Percentiles rank a stretch among this genome's conserved stretches.
These are phyloP conservation scores for Apteryx mantelli DNA, from an alignment of 2,113 vertebrate genomes.

Conservation along the genomic window DNA sequence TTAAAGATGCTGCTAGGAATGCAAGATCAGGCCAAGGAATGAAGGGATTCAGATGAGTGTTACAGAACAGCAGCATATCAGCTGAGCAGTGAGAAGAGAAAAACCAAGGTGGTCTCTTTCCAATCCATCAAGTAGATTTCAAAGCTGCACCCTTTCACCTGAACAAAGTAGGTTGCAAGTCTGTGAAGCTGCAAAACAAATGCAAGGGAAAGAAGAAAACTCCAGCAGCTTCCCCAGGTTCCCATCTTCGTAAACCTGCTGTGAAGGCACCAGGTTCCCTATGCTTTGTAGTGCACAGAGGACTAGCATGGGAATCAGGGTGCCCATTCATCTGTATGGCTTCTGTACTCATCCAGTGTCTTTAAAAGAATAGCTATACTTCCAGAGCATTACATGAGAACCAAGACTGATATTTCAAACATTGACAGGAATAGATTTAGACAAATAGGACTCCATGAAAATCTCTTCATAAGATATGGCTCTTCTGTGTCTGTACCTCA, in stretches of 20 bases:
- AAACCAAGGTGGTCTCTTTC: not conserved
- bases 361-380: not conserved
- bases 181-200: not conserved
- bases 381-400: not conserved
- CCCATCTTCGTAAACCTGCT: not conserved
- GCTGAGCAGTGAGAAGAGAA: not conserved
- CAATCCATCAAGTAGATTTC: not conserved
- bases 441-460: not conserved
- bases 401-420: not conserved
- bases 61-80: not conserved
- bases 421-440: not conserved
- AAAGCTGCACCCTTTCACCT: not conserved
- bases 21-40: not conserved
- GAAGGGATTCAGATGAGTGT: not conserved
- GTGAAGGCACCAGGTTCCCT: not conserved
- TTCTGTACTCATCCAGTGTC: not conserved
- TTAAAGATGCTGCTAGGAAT: not conserved
- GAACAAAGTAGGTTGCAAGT: not conserved
- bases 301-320: not conserved
- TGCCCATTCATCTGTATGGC: fast-evolving
- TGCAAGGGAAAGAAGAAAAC: not conserved
- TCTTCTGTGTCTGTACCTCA: not conserved
- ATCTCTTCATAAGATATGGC: not conserved
- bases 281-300: not conserved
- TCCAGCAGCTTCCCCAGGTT: not conserved